Percentiles rank a stretch among this genome's conserved stretches.
Evolutionary conservation across 2,113 vertebrate genomes (phyloP).

Genomic region (Accipiter cooperii): DNA sequence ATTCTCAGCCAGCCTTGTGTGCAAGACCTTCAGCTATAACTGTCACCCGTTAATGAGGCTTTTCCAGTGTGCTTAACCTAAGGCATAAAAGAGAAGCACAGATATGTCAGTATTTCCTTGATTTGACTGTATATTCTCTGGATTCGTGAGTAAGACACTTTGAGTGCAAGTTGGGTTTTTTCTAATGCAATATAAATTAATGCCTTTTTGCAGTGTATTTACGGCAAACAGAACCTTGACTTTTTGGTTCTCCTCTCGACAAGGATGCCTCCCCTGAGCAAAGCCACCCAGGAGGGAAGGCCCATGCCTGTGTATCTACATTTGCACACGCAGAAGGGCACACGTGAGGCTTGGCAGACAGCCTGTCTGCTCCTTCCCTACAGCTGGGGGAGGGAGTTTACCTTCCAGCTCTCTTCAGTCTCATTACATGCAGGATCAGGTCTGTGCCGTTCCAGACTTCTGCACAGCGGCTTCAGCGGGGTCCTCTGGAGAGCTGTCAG

Average conservation of each 20-base stretch:
- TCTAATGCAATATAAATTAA: neutral
- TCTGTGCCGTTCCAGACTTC: slow-evolving; percentile 67
- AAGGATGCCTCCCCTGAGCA: neutral
- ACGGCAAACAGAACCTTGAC: neutral
- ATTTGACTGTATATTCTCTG: neutral
- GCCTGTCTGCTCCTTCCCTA: neutral
- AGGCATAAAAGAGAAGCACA: neutral
- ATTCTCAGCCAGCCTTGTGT: neutral
- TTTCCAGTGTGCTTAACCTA: slow-evolving; percentile 10
- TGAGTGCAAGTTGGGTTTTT: neutral
- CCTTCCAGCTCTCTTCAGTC: slow-evolving; percentile 57
- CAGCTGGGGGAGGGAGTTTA: neutral
- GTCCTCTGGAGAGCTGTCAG: slow-evolving; percentile 68
- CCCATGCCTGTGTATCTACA: too few species aligned
- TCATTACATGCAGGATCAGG: slow-evolving; percentile 74
- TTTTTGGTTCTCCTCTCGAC: fast-evolving
- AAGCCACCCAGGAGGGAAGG: neutral
- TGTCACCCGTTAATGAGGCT: slow-evolving; percentile 28
- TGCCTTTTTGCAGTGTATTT: neutral
- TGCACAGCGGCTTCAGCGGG: slow-evolving; percentile 39
- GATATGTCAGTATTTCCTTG: neutral
- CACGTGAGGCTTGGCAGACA: neutral
- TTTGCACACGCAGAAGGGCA: neutral
- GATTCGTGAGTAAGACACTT: neutral
- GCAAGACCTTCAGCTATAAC: neutral